These are phyloP conservation scores for Drosophila nebulosa DNA, from an alignment of 1,140 invertebrate species.

Conservation along the genomic window DNA sequence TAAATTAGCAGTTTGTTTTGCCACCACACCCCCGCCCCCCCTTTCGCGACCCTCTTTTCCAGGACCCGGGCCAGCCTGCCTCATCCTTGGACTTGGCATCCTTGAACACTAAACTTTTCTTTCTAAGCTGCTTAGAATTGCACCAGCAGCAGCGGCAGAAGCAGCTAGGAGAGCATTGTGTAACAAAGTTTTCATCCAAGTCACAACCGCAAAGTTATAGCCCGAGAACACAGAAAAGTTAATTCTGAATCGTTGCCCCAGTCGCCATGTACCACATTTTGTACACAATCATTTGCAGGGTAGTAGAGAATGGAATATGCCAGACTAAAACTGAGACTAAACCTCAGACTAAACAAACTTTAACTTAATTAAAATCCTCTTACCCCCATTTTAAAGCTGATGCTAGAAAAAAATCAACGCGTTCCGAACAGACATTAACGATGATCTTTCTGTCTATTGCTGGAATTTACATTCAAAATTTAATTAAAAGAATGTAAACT, in stretches of 20 bases:
- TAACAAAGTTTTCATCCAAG: conserved; percentile 57
- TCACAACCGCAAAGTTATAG: conserved; percentile 53
- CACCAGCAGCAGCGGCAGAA: conserved; percentile 13
- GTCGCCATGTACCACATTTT: conserved; percentile 45
- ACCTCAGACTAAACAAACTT: neutral
- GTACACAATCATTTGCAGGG: neutral
- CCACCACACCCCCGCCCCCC: neutral
- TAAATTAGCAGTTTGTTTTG: conserved; percentile 46
- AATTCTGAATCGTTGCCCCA: conserved; percentile 39
- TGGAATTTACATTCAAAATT: too few relatives aligned
- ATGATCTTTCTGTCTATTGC: too few relatives aligned
- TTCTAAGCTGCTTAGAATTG: conserved; percentile 50
- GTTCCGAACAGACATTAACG: too few relatives aligned
- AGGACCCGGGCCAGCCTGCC: neutral
- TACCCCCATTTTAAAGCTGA: neutral
- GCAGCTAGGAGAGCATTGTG: conserved; percentile 29
- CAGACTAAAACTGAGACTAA: too few relatives aligned
- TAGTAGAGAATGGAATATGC: conserved; percentile 1
- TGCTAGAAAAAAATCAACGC: too few relatives aligned
- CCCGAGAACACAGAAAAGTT: conserved; percentile 44
- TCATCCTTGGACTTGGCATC: neutral
- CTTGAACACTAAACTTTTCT: conserved; percentile 18
- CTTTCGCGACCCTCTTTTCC: neutral
- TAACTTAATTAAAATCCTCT: neutral
- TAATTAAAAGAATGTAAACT: too few relatives aligned